phyloP scores from a whole-genome alignment of 2,113 vertebrate genomes.

The Blennius ocellaris region DNA sequence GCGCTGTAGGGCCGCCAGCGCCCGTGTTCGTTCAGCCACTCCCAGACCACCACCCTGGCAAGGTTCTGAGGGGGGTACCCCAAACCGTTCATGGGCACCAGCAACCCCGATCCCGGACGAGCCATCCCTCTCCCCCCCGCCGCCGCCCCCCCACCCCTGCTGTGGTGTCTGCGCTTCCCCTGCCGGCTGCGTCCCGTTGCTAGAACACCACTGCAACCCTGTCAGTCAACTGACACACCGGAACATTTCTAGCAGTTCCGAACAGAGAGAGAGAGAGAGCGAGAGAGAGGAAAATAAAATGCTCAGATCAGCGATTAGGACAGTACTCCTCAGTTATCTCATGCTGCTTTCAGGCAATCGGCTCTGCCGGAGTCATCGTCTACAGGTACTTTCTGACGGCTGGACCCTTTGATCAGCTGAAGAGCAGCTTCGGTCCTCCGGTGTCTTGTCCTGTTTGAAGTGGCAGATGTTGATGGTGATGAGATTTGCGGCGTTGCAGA shows the following conservation, averaged over 20 bases:
- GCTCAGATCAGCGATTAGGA: slow-evolving; percentile 47
- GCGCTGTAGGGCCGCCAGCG: slow-evolving; percentile 95
- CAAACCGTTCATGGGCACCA: slow-evolving; percentile 79
- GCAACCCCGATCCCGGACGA: slow-evolving; percentile 78
- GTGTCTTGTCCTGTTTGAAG: slow-evolving; percentile 50
- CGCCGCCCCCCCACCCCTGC: too few species aligned
- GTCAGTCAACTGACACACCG: slow-evolving; percentile 69
- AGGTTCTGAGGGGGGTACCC: slow-evolving; percentile 92
- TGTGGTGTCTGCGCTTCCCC: slow-evolving; percentile 47
- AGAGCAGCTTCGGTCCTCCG: slow-evolving; percentile 44
- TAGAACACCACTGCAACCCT: slow-evolving; percentile 58
- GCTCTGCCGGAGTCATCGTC: slow-evolving; percentile 49
- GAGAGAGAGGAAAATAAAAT: slow-evolving; percentile 15
- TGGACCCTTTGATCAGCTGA: slow-evolving; percentile 42
- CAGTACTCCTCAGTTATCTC: slow-evolving; percentile 53
- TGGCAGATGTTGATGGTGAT: slow-evolving; percentile 50
- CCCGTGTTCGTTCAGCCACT: slow-evolving; percentile 95
- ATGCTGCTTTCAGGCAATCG: slow-evolving; percentile 49
- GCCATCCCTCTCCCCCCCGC: slow-evolving; percentile 80
- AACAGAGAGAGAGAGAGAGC: slow-evolving; percentile 18
- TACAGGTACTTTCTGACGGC: slow-evolving; percentile 48
- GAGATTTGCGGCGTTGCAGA: slow-evolving; percentile 51
- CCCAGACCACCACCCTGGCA: slow-evolving; percentile 97
- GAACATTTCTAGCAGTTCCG: slow-evolving; percentile 44
- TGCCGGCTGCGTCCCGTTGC: slow-evolving; percentile 40